Conservation (phyloP, 37 sponge, comb jelly and placozoan genomes). For the Cliona cf. orientalis region DNA sequence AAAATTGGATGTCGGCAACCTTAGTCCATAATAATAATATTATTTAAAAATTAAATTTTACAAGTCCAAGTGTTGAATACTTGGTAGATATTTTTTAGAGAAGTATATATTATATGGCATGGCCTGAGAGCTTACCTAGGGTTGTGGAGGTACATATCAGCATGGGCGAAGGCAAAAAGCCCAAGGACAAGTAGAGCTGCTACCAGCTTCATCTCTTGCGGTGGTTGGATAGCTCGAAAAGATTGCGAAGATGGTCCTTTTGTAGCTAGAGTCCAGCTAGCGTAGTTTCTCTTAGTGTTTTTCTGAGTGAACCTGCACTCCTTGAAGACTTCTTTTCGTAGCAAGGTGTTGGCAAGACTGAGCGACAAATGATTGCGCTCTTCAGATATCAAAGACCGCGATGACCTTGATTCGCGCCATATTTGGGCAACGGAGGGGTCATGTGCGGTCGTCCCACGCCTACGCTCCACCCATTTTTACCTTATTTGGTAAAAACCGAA, state of each 20-base stretch:
- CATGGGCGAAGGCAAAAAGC: slow-evolving; percentile 46
- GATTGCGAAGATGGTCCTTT: no score
- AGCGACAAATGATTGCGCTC: no score
- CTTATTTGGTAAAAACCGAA: not conserved
- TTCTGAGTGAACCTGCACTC: not conserved
- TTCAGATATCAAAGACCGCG: no score
- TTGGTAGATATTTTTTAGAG: no score
- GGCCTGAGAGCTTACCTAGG: slow-evolving; percentile 85
- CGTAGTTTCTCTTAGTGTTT: not conserved
- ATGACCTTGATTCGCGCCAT: not conserved
- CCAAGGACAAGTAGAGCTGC: slow-evolving; percentile 37
- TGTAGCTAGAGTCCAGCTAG: not conserved
- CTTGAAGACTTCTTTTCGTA: slow-evolving; percentile 8
- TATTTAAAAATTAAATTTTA: no score
- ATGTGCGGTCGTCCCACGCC: not conserved
- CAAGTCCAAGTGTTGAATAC: no score
- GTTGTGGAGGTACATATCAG: slow-evolving; percentile 94
- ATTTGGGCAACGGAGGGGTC: not conserved
- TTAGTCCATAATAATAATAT: no score
- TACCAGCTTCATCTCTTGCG: slow-evolving; percentile 9
- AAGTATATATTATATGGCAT: no score
- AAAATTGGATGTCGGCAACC: no score
- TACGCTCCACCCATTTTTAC: not conserved
- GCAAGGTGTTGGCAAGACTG: no score
- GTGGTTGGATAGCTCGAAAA: no score